These are phyloP conservation scores for Aotus griseimembra DNA, from an alignment of 2,797 vertebrate species.

Conservation along the genomic window DNA sequence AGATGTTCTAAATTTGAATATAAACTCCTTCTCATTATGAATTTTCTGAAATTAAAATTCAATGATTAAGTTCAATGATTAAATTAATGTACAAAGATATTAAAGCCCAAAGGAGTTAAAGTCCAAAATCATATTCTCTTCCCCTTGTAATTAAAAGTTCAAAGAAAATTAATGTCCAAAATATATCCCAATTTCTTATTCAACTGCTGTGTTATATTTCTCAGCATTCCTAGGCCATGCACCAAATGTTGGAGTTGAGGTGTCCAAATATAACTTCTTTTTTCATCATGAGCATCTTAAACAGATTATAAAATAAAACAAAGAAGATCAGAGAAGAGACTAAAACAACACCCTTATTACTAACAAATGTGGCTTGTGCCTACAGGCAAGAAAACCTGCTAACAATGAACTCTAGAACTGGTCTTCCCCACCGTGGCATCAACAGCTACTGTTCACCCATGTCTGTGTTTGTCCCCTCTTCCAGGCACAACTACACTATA, in stretches of 20 bases:
- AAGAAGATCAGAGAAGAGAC: background rate
- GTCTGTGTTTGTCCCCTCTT: background rate
- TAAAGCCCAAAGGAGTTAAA: constrained; percentile 18
- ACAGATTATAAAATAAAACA: constrained; percentile 27
- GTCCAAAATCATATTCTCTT: constrained; percentile 36
- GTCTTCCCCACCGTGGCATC: background rate
- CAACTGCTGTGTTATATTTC: background rate
- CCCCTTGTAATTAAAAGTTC: constrained; percentile 33
- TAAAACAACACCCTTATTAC: background rate
- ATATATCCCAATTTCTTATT: background rate
- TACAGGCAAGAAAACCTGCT: background rate
- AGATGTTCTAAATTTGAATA: constrained; percentile 17
- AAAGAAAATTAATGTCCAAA: constrained; percentile 43
- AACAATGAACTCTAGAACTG: background rate
- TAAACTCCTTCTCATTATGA: background rate
- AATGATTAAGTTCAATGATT: constrained; percentile 24
- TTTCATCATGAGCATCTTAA: background rate
- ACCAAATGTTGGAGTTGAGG: background rate
- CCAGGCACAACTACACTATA: background rate
- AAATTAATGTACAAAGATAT: constrained; percentile 47
- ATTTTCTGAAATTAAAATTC: constrained; percentile 60
- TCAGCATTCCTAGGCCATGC: background rate
- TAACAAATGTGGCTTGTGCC: background rate
- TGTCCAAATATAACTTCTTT: background rate
- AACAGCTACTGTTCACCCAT: background rate